Conservation (phyloP, 2,888 invertebrate genomes). For the Apocheima hispidaria region DNA sequence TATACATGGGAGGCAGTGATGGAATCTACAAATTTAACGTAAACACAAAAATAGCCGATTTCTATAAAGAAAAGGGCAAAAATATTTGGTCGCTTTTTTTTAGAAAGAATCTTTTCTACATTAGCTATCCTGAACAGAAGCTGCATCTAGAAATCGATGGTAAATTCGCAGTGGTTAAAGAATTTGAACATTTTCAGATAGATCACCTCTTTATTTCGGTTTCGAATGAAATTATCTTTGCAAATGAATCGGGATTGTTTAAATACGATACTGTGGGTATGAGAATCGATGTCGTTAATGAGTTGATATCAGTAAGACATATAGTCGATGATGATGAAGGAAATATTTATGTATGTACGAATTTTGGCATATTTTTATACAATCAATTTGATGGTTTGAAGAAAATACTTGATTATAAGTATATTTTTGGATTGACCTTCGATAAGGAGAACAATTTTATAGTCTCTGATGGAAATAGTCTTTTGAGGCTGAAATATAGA, state of each 20-base stretch:
- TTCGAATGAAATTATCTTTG: slow-evolving; percentile 55
- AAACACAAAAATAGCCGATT: slow-evolving; percentile 64
- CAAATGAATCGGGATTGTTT: slow-evolving; percentile 68
- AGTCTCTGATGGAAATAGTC: slow-evolving; percentile 63
- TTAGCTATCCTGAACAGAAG: slow-evolving; percentile 70
- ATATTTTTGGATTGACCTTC: slow-evolving; percentile 65
- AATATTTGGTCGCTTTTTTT: slow-evolving; percentile 70
- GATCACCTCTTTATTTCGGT: slow-evolving; percentile 63
- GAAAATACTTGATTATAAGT: slow-evolving; percentile 58
- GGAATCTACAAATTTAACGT: slow-evolving; percentile 72
- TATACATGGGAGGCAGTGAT: slow-evolving; percentile 70
- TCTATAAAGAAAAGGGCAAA: slow-evolving; percentile 63
- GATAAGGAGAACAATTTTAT: slow-evolving; percentile 69
- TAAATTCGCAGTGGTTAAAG: slow-evolving; percentile 62
- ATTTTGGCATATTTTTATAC: slow-evolving; percentile 59
- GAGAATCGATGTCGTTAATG: slow-evolving; percentile 50
- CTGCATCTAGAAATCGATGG: slow-evolving; percentile 65
- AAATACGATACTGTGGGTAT: slow-evolving; percentile 55
- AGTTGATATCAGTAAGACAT: slow-evolving; percentile 63
- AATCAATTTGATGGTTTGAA: slow-evolving; percentile 49
- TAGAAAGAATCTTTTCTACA: slow-evolving; percentile 66
- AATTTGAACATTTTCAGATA: slow-evolving; percentile 66
- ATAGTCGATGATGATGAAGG: slow-evolving; percentile 68
- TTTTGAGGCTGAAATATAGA: slow-evolving; percentile 59
- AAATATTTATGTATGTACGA: slow-evolving; percentile 63